These are phyloP conservation scores for Drosophila murphyi DNA, from an alignment of 1,140 invertebrate genomes.

Conservation along the genomic window DNA sequence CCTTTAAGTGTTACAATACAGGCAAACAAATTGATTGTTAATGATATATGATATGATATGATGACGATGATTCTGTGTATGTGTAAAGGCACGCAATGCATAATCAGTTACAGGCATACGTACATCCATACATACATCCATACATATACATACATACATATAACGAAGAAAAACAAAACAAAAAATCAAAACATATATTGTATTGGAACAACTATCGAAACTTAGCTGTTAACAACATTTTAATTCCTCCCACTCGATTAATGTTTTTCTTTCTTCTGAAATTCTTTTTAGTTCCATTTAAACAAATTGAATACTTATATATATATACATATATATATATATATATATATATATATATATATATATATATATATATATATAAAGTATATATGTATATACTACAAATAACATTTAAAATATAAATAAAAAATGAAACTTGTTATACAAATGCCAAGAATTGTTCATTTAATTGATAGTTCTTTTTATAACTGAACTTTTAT, in stretches of 20 bases:
- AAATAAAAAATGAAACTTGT: conserved; percentile 74
- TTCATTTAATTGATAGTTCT: not conserved
- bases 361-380: conserved; percentile 36
- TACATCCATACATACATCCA: conserved; percentile 19
- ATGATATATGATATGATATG: not conserved
- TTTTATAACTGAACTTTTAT: not conserved
- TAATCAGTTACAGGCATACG: not conserved
- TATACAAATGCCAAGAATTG: conserved; percentile 56
- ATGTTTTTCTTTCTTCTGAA: conserved; percentile 19
- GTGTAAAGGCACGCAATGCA: conserved; percentile 2
- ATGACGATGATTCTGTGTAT: not conserved
- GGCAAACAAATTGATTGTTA: conserved; percentile 12
- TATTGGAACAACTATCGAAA: conserved; percentile 55
- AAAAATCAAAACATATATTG: conserved; percentile 33
- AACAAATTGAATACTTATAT: conserved; percentile 45
- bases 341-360: conserved; percentile 17
- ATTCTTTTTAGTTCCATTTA: conserved; percentile 66
- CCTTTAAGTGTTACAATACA: conserved; percentile 31
- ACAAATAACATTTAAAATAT: conserved; percentile 73
- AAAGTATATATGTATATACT: conserved; percentile 52
- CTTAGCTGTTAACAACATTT: conserved; percentile 52
- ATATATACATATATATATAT: conserved; percentile 16
- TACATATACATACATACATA: conserved; percentile 9
- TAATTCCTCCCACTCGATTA: conserved; percentile 39
- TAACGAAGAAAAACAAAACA: conserved; percentile 21